Evolutionary conservation across 2,797 vertebrate species (phyloP).

Genomic region (Anableps anableps): DNA sequence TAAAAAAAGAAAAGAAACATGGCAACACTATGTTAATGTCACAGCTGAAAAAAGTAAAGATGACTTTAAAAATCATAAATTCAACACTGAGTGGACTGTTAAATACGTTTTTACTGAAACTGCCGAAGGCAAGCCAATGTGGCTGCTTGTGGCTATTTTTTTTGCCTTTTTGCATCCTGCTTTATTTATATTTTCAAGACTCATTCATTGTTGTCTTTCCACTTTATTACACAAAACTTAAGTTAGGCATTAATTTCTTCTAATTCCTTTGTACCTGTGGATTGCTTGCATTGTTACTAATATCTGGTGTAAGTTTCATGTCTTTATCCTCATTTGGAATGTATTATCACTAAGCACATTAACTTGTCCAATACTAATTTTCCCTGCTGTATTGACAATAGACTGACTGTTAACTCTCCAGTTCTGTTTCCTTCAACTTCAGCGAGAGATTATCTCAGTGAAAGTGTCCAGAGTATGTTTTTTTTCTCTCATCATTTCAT

Average conservation of each 20-base stretch:
- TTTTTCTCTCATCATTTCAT: conserved; percentile 10
- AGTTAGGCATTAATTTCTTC: neutral
- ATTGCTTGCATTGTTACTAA: neutral
- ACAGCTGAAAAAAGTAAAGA: no score
- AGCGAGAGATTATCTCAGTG: neutral
- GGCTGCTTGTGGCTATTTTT: neutral
- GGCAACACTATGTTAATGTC: no score
- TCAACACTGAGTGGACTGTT: no score
- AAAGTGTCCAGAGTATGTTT: conserved; percentile 5
- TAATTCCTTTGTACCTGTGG: neutral
- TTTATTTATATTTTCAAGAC: neutral
- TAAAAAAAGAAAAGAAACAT: no score
- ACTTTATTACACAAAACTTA: neutral
- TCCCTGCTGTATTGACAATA: neutral
- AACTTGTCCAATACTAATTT: neutral
- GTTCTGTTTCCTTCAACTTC: conserved; percentile 13
- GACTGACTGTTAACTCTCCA: conserved; percentile 9
- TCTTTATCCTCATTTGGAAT: neutral
- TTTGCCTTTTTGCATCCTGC: neutral
- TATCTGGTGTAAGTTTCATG: neutral
- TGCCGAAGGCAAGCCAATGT: no score
- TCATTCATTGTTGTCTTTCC: neutral
- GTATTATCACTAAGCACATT: neutral
- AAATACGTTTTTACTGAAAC: no score
- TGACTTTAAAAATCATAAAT: no score